Evolutionary conservation across 2,888 invertebrate genomes (phyloP).

Genomic region (Stictocephala bisonia): DNA sequence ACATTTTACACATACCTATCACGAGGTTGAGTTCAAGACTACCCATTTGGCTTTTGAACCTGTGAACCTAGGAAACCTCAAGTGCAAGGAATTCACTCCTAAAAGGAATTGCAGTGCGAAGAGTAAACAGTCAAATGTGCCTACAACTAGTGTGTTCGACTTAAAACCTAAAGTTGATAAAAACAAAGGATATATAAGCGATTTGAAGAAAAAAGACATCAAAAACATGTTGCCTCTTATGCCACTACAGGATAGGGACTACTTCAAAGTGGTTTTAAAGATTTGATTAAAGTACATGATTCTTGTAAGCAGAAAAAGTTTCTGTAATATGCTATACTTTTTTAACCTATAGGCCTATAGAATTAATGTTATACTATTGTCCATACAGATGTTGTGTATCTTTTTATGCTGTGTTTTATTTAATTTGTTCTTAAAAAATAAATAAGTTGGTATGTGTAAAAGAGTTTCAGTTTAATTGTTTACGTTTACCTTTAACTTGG

Average conservation of each 20-base stretch:
- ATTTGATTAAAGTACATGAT: constrained; percentile 18
- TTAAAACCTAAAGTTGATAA: constrained; percentile 21
- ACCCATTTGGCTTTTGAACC: constrained; percentile 34
- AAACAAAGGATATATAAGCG: constrained; percentile 3
- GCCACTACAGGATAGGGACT: constrained; percentile 2
- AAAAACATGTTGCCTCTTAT: constrained; percentile 35
- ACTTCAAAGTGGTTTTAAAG: constrained; percentile 34
- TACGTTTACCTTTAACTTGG: constrained; percentile 3
- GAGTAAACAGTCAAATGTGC: neutral
- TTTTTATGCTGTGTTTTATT: constrained; percentile 15
- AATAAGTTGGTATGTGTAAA: constrained; percentile 20
- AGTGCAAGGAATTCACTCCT: constrained; percentile 7
- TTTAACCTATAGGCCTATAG: constrained; percentile 5
- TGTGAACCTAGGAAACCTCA: constrained; percentile 2
- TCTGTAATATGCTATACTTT: neutral
- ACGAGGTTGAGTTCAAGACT: constrained; percentile 20
- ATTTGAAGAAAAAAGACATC: constrained; percentile 23
- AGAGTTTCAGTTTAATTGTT: constrained; percentile 13
- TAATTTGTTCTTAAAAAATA: constrained; percentile 25
- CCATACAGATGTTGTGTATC: constrained; percentile 8
- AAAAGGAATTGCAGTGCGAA: constrained; percentile 12
- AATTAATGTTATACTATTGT: constrained; percentile 14
- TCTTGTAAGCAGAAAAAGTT: neutral
- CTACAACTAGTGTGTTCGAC: neutral
- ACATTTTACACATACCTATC: constrained; percentile 30